Base-by-base conservation (phyloP, 23 tunicate species). In the Diplosoma virens region DNA sequence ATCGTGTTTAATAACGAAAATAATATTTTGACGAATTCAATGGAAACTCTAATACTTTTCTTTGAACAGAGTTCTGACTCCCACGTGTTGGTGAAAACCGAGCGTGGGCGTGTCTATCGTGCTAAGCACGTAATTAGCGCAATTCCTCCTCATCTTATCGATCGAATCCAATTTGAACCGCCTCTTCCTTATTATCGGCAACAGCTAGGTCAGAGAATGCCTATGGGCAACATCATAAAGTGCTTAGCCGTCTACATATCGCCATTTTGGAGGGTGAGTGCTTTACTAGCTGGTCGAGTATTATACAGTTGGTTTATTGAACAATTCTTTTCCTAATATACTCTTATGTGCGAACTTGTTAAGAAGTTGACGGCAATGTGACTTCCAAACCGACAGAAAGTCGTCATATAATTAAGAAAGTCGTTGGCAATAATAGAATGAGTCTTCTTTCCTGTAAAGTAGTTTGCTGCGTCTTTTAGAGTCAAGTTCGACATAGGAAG, bases 261-360 rank as follows among this genome's bases (percentile, higher is more conserved):
- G 0, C 28, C 82, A 47, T 92, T 92, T 70, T 92, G 97, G 97
- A 85, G 71, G 87, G 97, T 92, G 31, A 56, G 76, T 69, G 20
- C 14, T 34, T 35, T 6, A 7, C 9, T n/a, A n/a, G n/a, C n/a
- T n/a, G n/a, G n/a, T n/a, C 52, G 52, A 45, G 16, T 45, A 45
- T 45, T 45, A 9, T 45, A 16, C 16, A 9, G 16, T 11, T 45
- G 52, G 16, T 45, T 45, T 45, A 45, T 9, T 45, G 52, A 9
- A 45, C 11, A 16, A 9, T 45, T 45, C 14, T 16, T 9, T 9
- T 16, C 52, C 11, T 45, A n/a, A n/a, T n/a, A n/a, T n/a, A n/a
- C n/a, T n/a, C n/a, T n/a, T n/a, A n/a, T n/a, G n/a, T n/a, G n/a
- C n/a, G n/a, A n/a, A n/a, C n/a, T n/a, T n/a, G n/a, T n/a, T n/a